Evolutionary conservation across 2,888 invertebrate genomes (phyloP), one percentile per base, ranked within the genome.

Genomic region (Metalampra italica): DNA sequence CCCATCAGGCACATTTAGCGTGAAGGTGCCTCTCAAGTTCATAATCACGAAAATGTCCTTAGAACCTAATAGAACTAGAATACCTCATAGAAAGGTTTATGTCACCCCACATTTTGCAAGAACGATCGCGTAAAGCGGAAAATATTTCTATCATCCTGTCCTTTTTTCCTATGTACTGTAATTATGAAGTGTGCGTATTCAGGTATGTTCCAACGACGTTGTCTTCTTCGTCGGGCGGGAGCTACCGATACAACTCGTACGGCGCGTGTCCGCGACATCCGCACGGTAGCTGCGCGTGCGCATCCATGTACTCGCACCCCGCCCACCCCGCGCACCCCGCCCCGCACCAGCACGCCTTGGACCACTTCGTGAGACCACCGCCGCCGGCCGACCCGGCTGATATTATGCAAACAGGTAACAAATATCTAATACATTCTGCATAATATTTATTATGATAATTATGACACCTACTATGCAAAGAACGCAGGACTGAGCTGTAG

Each of bases 221-320:
- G 9, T 84, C 81, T 2, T 83, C 86, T 2, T 83, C 85, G 0
- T 81, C 86, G 9, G 79, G 79, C 29, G 79, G 82, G 39, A 79
- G 70, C 54, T 88, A 90, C 69, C 90, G 91, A 55, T 91, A 90
- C 62, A 85, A 87, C 58, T 79, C 92, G 53, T 93, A 92, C 68
- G 85, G 90, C 52, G 82, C 90, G 47, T 95, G 95, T 74, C 92
- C 94, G 47, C 86, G 94, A 52, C 95, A 95, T 79, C 94, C 94
- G 54, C 91, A 94, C 74, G 94, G 94, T 53, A 91, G 93, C 51
- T 95, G 95, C 85, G 91, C 91, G 54, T 95, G 95, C 82, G 83
- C 82, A 52, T 82, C 75, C 64, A 72, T 82, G 78, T 92, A 78
- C 87, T 83, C 77, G 63, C 91, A 66, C 78, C 90, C 69, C 62